Conservation (phyloP, 2,888 invertebrate species). For the Smittia aterrima region DNA sequence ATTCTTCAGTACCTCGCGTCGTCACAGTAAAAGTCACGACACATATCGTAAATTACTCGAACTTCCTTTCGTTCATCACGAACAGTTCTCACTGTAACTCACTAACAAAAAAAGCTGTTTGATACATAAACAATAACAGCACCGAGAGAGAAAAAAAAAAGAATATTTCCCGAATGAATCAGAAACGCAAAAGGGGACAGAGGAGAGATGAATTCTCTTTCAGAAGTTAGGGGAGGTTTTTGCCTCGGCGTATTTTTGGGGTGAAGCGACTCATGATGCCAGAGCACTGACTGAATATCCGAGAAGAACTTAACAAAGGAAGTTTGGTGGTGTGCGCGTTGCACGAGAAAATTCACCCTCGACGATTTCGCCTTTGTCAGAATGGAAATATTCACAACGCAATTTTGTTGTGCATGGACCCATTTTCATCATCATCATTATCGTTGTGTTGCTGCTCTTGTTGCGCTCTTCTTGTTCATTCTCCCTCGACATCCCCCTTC, state of each 20-base stretch:
- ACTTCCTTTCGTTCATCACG: too few relatives aligned
- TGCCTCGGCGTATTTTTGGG: not conserved
- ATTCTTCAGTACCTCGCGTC: too few relatives aligned
- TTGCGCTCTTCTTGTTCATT: not conserved
- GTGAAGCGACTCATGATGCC: conserved; percentile 1
- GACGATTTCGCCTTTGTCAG: conserved; percentile 16
- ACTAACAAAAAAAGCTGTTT: conserved; percentile 20
- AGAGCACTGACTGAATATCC: not conserved
- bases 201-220: not conserved
- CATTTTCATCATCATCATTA: conserved; percentile 16
- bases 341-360: conserved; percentile 32
- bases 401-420: conserved; percentile 33
- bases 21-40: too few relatives aligned
- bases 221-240: conserved; percentile 11
- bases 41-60: too few relatives aligned
- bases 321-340: not conserved
- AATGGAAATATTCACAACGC: conserved; percentile 36
- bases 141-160: conserved; percentile 18
- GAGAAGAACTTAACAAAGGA: conserved; percentile 21
- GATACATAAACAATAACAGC: conserved; percentile 38
- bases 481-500: not conserved
- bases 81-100: conserved; percentile 5
- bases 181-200: conserved; percentile 13
- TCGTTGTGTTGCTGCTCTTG: not conserved
- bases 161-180: conserved; percentile 34